Conservation (phyloP, 2,888 invertebrate genomes). For the Melikaiella ostensackeni region DNA sequence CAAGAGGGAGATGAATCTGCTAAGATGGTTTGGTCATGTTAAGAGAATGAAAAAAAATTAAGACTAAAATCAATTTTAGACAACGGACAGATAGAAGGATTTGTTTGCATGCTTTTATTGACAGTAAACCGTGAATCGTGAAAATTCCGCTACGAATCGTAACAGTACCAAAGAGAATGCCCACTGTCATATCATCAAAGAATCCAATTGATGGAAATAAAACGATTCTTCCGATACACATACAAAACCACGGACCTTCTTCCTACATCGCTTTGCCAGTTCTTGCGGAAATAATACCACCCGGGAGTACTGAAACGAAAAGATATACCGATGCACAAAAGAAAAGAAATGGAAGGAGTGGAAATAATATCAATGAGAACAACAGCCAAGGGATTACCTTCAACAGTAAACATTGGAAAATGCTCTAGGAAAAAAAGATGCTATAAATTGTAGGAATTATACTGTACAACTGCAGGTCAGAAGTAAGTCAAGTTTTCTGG, state of each 20-base stretch:
- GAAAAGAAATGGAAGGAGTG: not conserved
- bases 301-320: conserved; percentile 28
- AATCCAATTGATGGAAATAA: conserved; percentile 51
- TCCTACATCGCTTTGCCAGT: conserved; percentile 47
- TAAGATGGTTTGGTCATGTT: too few relatives aligned
- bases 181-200: conserved; percentile 49
- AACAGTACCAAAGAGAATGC: not conserved
- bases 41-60: too few relatives aligned
- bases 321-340: conserved; percentile 5
- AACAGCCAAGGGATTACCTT: not conserved
- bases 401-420: conserved; percentile 1
- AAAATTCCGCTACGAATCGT: not conserved
- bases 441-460: not conserved
- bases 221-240: conserved; percentile 51
- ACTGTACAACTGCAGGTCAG: not conserved
- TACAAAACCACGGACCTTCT: conserved; percentile 45
- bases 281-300: conserved; percentile 48
- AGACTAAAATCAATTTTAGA: too few relatives aligned
- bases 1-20: too few relatives aligned
- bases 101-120: not conserved
- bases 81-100: too few relatives aligned
- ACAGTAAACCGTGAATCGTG: not conserved
- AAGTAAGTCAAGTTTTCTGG: not conserved
- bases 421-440: not conserved
- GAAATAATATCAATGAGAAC: conserved; percentile 6